Evolutionary conservation across 2,797 vertebrate species (phyloP).

Genomic region (Sebastes itinus): DNA sequence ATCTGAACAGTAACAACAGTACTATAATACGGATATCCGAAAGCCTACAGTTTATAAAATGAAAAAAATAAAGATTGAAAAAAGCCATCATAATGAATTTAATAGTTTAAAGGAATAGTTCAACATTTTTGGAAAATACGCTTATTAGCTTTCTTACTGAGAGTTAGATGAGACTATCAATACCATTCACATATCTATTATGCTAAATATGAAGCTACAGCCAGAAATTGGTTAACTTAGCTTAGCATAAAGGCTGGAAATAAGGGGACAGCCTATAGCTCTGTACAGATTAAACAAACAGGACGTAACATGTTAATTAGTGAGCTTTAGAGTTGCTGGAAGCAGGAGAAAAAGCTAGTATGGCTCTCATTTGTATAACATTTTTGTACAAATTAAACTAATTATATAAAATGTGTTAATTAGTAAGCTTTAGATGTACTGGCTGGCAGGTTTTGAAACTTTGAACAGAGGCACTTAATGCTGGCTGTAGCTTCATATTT

Average conservation of each 20-base stretch:
- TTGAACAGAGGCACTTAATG: too few relatives aligned
- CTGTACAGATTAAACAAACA: too few relatives aligned
- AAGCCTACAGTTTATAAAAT: not conserved
- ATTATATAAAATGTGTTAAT: not conserved
- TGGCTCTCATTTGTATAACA: not conserved
- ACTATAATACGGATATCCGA: not conserved
- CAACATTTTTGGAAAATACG: not conserved
- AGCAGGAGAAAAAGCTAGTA: too few relatives aligned
- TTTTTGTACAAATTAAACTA: not conserved
- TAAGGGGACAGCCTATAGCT: too few relatives aligned
- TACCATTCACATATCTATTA: not conserved
- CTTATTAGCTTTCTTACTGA: not conserved
- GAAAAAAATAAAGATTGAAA: not conserved
- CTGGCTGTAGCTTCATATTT: not conserved
- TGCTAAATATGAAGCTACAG: not conserved
- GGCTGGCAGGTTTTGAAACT: accelerated
- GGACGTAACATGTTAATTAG: too few relatives aligned
- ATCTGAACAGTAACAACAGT: not conserved
- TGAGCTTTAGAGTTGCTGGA: too few relatives aligned
- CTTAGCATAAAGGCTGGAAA: not conserved
- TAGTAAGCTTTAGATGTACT: not conserved
- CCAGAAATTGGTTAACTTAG: not conserved
- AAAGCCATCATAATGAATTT: not conserved
- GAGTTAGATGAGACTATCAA: not conserved
- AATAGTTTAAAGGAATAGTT: not conserved